A percentile compares a stretch with the other conserved stretches of the same genome.
Conservation (phyloP, 2,888 invertebrate genomes). For the Pseudococcus longispinus region DNA sequence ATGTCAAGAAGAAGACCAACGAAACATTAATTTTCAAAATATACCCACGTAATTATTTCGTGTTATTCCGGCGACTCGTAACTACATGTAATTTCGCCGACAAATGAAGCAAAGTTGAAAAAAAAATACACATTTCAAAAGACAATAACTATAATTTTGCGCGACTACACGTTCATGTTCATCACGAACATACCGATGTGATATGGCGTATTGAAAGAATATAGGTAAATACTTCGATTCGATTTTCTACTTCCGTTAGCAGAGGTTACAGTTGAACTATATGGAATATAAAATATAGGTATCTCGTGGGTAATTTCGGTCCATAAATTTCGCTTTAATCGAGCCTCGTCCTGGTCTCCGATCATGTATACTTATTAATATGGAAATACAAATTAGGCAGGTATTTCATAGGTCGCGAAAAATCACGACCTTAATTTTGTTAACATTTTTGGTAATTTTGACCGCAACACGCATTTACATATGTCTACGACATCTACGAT, state of each 20-base stretch:
- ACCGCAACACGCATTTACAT: neutral
- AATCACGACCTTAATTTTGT: neutral
- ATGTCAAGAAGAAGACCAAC: neutral
- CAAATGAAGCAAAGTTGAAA: neutral
- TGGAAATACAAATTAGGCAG: neutral
- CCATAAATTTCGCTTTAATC: neutral
- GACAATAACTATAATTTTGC: conserved; percentile 39
- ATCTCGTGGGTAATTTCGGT: neutral
- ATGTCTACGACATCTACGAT: neutral
- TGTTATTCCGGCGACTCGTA: neutral
- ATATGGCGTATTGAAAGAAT: neutral
- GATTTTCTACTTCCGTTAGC: conserved; percentile 16
- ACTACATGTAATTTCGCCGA: neutral
- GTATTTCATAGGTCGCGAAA: neutral
- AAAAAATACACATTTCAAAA: neutral
- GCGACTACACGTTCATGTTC: neutral
- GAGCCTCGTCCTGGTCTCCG: neutral
- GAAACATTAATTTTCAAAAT: neutral
- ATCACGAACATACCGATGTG: neutral
- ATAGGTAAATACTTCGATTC: neutral
- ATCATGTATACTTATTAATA: neutral
- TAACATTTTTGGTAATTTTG: neutral
- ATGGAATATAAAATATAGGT: neutral
- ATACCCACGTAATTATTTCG: neutral
- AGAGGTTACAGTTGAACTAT: neutral